A percentile compares a stretch with the other conserved stretches of the same genome.
Evolutionary conservation across 1,140 invertebrate genomes (phyloP).

Genomic region (Cylas formicarius): DNA sequence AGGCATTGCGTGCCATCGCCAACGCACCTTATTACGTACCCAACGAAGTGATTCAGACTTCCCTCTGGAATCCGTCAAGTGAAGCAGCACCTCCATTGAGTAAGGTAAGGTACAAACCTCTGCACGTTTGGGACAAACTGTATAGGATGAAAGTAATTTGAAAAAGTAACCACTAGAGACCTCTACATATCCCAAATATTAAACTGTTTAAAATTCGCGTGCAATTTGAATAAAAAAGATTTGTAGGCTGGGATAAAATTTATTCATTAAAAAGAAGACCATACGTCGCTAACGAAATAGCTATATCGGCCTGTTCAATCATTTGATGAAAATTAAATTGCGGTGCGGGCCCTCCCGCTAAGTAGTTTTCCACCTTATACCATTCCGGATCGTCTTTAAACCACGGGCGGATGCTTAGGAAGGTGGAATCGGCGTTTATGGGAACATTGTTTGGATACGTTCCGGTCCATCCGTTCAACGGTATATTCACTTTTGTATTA

Average conservation of each 20-base stretch:
- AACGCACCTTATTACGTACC: no score
- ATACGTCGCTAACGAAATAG: constrained; percentile 13
- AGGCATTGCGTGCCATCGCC: no score
- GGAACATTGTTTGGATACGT: constrained; percentile 15
- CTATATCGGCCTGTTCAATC: constrained; percentile 19
- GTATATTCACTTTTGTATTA: constrained; percentile 15
- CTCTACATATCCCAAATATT: no score
- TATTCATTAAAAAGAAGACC: constrained; percentile 19
- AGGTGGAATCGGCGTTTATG: constrained; percentile 11
- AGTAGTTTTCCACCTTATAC: constrained; percentile 12
- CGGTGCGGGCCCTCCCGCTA: constrained; percentile 12
- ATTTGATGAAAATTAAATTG: constrained; percentile 15
- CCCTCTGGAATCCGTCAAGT: no score
- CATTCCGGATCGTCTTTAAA: constrained; percentile 23
- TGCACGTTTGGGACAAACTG: no score
- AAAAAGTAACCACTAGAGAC: no score
- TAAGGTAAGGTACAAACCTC: no score
- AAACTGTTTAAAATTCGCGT: no score
- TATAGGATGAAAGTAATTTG: no score
- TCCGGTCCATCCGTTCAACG: constrained; percentile 15
- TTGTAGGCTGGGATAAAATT: constrained; percentile 1
- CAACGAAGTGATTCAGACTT: no score
- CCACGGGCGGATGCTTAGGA: constrained; percentile 16
- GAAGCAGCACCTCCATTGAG: no score
- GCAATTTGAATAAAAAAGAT: constrained; percentile 13